Evolutionary conservation across 2,113 vertebrate species (phyloP).

Genomic region (Cynopterus brachyotis): DNA sequence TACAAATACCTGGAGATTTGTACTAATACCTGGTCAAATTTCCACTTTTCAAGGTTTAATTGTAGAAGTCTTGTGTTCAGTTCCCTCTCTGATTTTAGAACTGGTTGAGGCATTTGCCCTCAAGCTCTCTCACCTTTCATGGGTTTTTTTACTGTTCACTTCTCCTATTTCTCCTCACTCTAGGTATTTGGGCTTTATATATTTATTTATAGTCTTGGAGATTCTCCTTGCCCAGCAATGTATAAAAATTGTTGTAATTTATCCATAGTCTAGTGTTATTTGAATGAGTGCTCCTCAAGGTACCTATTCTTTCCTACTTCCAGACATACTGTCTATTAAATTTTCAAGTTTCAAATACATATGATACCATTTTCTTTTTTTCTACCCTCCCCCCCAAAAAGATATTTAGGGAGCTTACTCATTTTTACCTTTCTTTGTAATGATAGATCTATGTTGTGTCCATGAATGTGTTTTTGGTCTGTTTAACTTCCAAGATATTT

Average conservation of each 20-base stretch:
- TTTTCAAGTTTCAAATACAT: background rate
- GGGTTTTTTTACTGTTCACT: background rate
- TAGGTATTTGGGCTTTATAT: background rate
- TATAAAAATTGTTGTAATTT: background rate
- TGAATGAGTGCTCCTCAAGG: background rate
- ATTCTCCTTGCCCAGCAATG: background rate
- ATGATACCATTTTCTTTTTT: background rate
- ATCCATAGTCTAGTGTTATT: background rate
- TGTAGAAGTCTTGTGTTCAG: background rate
- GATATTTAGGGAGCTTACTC: background rate
- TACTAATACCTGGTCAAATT: background rate
- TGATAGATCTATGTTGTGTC: background rate
- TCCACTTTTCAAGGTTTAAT: background rate
- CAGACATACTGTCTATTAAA: background rate
- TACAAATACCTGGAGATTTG: background rate
- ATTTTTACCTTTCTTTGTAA: conserved; percentile 12
- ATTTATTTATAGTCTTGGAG: background rate
- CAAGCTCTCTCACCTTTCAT: background rate
- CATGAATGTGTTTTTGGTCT: background rate
- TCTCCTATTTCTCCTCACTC: background rate
- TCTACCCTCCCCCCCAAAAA: background rate
- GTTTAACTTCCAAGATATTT: background rate
- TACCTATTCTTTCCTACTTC: background rate
- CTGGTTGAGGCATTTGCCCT: background rate
- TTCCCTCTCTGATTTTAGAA: background rate